Base-by-base conservation (phyloP, 2,797 vertebrate genomes). In the Chromis chromis region DNA sequence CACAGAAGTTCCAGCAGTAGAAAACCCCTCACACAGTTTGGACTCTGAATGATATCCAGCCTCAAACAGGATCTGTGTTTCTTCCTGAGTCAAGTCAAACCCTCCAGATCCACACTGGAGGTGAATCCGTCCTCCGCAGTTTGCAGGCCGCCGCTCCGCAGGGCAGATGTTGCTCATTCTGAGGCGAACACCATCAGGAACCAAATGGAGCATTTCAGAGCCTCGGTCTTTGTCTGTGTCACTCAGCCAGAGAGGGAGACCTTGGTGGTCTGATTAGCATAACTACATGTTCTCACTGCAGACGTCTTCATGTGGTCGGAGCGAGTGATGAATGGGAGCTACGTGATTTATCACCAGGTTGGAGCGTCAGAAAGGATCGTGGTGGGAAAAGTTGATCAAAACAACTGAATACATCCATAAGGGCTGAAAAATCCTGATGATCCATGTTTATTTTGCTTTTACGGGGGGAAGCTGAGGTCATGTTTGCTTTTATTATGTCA, bases 151-250 rank as follows among this genome's bases (percentile, higher is more conserved):
- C 92, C 68, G 83, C 83, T 88, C 79, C 70, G 82, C 87, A 42
- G 88, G 90, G 92, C 94, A 94, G 93, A 92, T 92, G 94, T 90
- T 94, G 86, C 76, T 87, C 87, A 65, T 90, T 85, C 90, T 91
- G 88, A 89, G 83, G 88, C 75, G 86, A 89, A 88, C 65, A 78
- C 69, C 87, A 92, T 90, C 87, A 92, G 70, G 88, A 88, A 85
- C 91, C 89, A 92, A 91, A 93, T 89, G 91, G 89, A 91, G 83
- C 87, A 88, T 84, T 88, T 89, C 79, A 88, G 78, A 66, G 68
- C 79, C 63, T 86, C 83, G 72, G 86, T 88, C 81, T 86, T 83
- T 83, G 54, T 88, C 64, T 77, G 60, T 75, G 78, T 84, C 86
- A 55, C 74, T 85, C 81, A 31, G 28, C 52, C 77, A 72, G 63